These are phyloP conservation scores for Amphipoea oculea DNA, from an alignment of 2,888 invertebrate species.

Conservation along the genomic window DNA sequence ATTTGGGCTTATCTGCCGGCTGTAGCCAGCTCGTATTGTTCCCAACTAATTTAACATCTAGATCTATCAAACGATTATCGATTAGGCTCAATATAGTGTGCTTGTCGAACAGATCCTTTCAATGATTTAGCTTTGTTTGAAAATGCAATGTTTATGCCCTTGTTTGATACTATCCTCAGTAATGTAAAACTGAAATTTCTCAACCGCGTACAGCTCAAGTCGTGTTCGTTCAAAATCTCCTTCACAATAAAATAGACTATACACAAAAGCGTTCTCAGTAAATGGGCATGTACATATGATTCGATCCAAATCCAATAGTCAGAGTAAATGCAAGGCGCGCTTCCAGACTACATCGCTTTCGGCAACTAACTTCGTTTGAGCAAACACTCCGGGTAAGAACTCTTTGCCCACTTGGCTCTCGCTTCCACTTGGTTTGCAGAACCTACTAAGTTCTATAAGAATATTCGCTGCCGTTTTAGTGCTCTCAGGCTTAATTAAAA, in stretches of 20 bases:
- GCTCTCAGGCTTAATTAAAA: slow-evolving; percentile 72
- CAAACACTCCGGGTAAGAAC: slow-evolving; percentile 78
- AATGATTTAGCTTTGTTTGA: slow-evolving; percentile 37
- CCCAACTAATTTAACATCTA: slow-evolving; percentile 57
- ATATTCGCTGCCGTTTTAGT: slow-evolving; percentile 69
- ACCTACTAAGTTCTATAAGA: slow-evolving; percentile 70
- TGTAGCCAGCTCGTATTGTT: slow-evolving; percentile 53
- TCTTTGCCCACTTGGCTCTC: slow-evolving; percentile 78
- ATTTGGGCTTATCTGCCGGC: slow-evolving; percentile 66
- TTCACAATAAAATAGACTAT: slow-evolving; percentile 57
- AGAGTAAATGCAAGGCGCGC: slow-evolving; percentile 78
- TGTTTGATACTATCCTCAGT: slow-evolving; percentile 16
- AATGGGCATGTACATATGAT: slow-evolving; percentile 74
- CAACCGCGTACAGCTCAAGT: slow-evolving; percentile 15
- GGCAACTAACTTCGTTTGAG: slow-evolving; percentile 81
- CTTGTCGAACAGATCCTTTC: slow-evolving; percentile 3
- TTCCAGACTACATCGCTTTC: slow-evolving; percentile 74
- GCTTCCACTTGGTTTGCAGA: slow-evolving; percentile 76
- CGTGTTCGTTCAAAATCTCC: slow-evolving; percentile 27
- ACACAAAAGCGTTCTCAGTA: slow-evolving; percentile 55
- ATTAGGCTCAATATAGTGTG: slow-evolving; percentile 22
- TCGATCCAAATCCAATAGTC: slow-evolving; percentile 80
- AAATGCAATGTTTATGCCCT: slow-evolving; percentile 25
- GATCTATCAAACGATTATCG: slow-evolving; percentile 44
- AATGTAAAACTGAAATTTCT: slow-evolving; percentile 19